phyloP scores from a whole-genome alignment of 2,888 invertebrate genomes.

The Macropis europaea region DNA sequence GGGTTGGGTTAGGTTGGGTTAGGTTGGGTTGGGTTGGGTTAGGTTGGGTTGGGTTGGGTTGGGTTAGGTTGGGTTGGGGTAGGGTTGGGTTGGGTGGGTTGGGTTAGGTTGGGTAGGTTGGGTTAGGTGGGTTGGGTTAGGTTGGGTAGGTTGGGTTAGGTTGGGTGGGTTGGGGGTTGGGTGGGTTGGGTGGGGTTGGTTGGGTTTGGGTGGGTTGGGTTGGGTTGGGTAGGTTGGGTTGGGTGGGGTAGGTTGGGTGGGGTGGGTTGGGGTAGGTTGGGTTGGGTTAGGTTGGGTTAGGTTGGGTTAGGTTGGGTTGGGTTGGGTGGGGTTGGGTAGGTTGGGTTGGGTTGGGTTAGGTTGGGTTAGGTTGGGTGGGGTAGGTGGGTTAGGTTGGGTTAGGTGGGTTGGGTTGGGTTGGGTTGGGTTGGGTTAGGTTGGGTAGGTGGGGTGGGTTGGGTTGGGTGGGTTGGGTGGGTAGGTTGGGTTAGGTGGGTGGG shows the following conservation, averaged over 20 bases:
- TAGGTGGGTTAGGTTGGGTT: slow-evolving; percentile 5
- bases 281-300: slow-evolving; percentile 9
- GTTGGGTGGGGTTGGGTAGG: slow-evolving; percentile 6
- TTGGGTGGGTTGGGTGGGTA: slow-evolving; percentile 1
- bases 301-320: slow-evolving; percentile 8
- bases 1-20: slow-evolving; percentile 8
- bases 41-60: slow-evolving; percentile 6
- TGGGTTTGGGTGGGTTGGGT: slow-evolving; percentile 2
- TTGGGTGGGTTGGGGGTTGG: slow-evolving; percentile 2
- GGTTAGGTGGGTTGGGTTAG: slow-evolving; percentile 7
- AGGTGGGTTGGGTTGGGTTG: slow-evolving; percentile 4
- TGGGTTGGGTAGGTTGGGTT: slow-evolving; percentile 4
- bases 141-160: slow-evolving; percentile 7
- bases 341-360: slow-evolving; percentile 7
- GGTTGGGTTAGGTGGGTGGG: slow-evolving; percentile 7
- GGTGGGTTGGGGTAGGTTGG: slow-evolving; percentile 5
- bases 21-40: slow-evolving; percentile 8
- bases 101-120: slow-evolving; percentile 6
- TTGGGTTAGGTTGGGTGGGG: slow-evolving; percentile 5
- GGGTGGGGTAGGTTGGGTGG: slow-evolving; percentile 4
- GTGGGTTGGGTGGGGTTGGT: slow-evolving; percentile 1
- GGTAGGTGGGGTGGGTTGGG: slow-evolving; percentile 6
- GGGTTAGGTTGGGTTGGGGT: slow-evolving; percentile 4
- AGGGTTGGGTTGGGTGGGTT: slow-evolving; percentile 5
- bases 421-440: slow-evolving; percentile 5